Evolutionary conservation across 2,888 invertebrate genomes (phyloP).

Genomic region (Magallana nippona): DNA sequence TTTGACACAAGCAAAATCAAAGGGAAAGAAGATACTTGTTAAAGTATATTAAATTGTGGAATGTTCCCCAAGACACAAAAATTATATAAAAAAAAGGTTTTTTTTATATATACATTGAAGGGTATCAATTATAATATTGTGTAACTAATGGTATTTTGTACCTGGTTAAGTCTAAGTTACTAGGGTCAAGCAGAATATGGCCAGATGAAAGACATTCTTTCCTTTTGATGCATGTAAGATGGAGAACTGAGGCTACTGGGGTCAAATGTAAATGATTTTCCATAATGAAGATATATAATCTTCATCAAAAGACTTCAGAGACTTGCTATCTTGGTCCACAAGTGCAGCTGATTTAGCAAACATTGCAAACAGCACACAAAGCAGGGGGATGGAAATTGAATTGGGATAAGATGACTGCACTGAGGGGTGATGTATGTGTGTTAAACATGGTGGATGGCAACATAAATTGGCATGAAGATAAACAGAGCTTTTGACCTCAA

Average conservation of each 20-base stretch:
- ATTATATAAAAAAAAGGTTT: too few species aligned
- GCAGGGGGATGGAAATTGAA: constrained; percentile 9
- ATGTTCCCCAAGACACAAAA: too few species aligned
- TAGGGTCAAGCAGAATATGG: background rate
- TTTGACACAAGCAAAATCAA: too few species aligned
- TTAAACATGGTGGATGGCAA: constrained; percentile 18
- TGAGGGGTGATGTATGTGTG: background rate
- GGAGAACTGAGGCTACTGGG: background rate
- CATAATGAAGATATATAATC: constrained; percentile 21
- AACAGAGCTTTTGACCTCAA: constrained; percentile 6
- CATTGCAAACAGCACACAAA: constrained; percentile 11
- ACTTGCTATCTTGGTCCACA: background rate
- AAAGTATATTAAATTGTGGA: too few species aligned
- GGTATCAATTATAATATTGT: too few species aligned
- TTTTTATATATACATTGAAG: too few species aligned
- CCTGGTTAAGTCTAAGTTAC: too few species aligned
- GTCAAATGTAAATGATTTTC: constrained; percentile 13
- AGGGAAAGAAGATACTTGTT: too few species aligned
- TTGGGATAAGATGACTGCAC: constrained; percentile 12
- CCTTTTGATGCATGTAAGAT: background rate
- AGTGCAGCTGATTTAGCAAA: constrained; percentile 21
- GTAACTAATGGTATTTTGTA: too few species aligned
- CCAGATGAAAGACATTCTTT: constrained; percentile 17
- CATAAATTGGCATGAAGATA: constrained; percentile 29
- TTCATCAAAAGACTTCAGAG: constrained; percentile 26